Conservation (phyloP, 2,113 vertebrate species). For the Calypte anna region DNA sequence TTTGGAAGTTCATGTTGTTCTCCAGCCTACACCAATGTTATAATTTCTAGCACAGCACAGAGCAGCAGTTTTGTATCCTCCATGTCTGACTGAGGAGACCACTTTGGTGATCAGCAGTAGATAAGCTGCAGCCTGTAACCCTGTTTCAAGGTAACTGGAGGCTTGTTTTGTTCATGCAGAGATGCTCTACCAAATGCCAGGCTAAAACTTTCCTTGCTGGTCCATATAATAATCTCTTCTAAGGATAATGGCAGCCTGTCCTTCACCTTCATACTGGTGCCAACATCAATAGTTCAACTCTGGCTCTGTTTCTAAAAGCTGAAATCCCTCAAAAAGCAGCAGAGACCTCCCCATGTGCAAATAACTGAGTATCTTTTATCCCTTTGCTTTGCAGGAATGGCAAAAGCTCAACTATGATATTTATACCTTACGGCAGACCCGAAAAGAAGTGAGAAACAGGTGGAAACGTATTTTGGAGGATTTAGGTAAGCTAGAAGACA, state of each 20-base stretch:
- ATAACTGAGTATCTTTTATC: neutral
- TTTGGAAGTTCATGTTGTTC: neutral
- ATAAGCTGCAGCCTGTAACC: neutral
- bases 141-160: neutral
- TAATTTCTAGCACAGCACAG: neutral
- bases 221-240: neutral
- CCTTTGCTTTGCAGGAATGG: slow-evolving; percentile 83
- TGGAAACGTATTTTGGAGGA: slow-evolving; percentile 90
- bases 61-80: neutral
- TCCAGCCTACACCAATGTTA: neutral
- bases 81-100: neutral
- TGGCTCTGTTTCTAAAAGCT: neutral
- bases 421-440: slow-evolving; percentile 81
- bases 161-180: neutral
- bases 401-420: slow-evolving; percentile 95
- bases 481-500: slow-evolving; percentile 78
- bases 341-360: neutral
- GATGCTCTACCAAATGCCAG: neutral
- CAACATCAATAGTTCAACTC: neutral
- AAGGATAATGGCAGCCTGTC: neutral
- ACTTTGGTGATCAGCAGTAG: neutral
- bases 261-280: neutral
- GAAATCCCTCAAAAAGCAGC: neutral
- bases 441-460: slow-evolving; percentile 83
- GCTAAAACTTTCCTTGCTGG: neutral